Evolutionary conservation across 2,113 vertebrate species (phyloP), one percentile per base, ranked within the genome.

Genomic region (Heloderma charlesbogerti): DNA sequence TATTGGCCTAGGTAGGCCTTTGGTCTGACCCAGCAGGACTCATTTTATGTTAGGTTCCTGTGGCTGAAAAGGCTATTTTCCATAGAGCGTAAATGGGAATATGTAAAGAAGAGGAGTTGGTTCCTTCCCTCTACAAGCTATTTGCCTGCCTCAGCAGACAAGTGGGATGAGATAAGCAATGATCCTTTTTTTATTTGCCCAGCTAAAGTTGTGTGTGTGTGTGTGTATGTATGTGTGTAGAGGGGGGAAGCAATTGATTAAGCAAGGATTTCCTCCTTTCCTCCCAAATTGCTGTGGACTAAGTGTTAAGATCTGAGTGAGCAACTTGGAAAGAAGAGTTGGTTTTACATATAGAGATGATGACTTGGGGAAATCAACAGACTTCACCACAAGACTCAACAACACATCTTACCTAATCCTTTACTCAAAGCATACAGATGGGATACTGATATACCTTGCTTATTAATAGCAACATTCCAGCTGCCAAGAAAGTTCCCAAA

Each of bases 401-500:
- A 48, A 45, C 20, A 48, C 7, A 40, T 37, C 80, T 75, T 72
- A 69, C 34, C 34, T 51, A 31, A 18, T 13, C n/a, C 45, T 60
- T 34, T 31, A 18, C 45, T 34, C 29, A 0, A 85, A 45, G 13
- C 82, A 89, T 86, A 90, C 85, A 88, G 85, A 16, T 29, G 69
- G 2, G 48, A 81, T 85, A 63, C 79, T 90, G 60, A 92, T 74
- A 63, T 93, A 63, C 40, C n/a, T n/a, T 71, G 69, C 63, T 88
- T 83, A 89, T 45, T 88, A 90, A 91, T 66, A 91, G 72, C 91
- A 93, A 43, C 22, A 3, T 89, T 57, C 75, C 3, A 45, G 10
- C 63, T 91, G 89, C 92, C 80, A 93, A 89, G 29, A 87, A 90
- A 89, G 87, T 60, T 84, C 92, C 66, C 0, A 22, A 91, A 83